Percentiles rank a stretch among this genome's conserved stretches.
These are phyloP conservation scores for Amblyraja radiata DNA, from an alignment of 2,797 vertebrate species.

Conservation along the genomic window DNA sequence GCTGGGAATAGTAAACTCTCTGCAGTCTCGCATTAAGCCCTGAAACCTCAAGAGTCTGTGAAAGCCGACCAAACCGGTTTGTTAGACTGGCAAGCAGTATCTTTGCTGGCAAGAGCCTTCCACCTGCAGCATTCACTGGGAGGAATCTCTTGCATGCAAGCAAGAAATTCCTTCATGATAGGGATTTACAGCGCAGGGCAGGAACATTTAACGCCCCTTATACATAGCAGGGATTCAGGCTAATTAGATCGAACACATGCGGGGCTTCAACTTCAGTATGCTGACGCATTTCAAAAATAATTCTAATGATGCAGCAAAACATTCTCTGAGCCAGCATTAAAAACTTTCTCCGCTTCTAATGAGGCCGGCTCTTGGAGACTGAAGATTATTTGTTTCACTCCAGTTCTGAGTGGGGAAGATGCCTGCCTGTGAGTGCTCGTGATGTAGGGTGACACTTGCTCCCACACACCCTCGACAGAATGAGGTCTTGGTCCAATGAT, in stretches of 20 bases:
- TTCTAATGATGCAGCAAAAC: background rate
- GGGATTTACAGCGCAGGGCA: background rate
- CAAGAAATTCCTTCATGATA: conserved; percentile 17
- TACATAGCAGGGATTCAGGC: conserved; percentile 14
- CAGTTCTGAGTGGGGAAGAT: too few relatives aligned
- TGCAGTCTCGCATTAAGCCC: background rate
- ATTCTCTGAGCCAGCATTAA: background rate
- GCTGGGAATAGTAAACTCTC: background rate
- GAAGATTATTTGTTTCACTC: too few relatives aligned
- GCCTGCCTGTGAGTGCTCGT: too few relatives aligned
- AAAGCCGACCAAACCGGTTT: background rate
- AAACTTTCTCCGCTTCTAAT: background rate
- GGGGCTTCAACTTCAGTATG: background rate
- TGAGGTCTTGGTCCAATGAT: too few relatives aligned
- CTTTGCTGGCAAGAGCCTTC: background rate
- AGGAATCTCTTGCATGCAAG: conserved; percentile 1
- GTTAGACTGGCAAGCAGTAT: background rate
- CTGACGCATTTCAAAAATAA: background rate
- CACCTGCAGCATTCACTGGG: background rate
- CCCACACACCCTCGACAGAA: too few relatives aligned
- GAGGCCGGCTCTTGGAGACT: too few relatives aligned
- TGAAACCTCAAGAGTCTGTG: background rate
- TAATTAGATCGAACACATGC: conserved; percentile 10
- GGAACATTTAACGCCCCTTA: background rate
- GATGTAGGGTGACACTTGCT: too few relatives aligned